phyloP scores from a whole-genome alignment of 2,888 invertebrate genomes.

The Empis stercorea region DNA sequence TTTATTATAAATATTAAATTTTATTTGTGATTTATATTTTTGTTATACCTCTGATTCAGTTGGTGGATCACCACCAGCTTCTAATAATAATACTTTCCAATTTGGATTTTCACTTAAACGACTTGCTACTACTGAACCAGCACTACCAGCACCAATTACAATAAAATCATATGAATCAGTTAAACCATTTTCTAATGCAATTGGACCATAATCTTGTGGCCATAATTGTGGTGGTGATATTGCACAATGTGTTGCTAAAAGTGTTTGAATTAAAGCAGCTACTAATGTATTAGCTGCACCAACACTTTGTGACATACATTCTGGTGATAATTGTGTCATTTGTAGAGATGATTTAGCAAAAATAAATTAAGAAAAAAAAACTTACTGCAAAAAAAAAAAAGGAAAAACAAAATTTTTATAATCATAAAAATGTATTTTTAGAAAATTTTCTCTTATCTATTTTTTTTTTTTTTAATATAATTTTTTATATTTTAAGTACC shows the following conservation, averaged over 20 bases:
- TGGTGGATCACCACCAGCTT: constrained; percentile 21
- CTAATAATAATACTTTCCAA: constrained; percentile 19
- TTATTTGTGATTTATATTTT: not conserved
- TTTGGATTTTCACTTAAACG: constrained; percentile 20
- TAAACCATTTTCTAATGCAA: constrained; percentile 20
- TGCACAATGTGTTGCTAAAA: constrained; percentile 43
- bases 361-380: too few relatives aligned
- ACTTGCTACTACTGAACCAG: constrained; percentile 17
- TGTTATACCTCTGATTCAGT: constrained; percentile 17
- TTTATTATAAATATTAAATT: not conserved
- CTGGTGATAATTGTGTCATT: not conserved
- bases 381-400: too few relatives aligned
- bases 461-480: too few relatives aligned
- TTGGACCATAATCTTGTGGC: constrained; percentile 35
- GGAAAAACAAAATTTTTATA: too few relatives aligned
- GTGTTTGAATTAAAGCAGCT: constrained; percentile 39
- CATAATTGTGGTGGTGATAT: constrained; percentile 38
- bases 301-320: constrained; percentile 22
- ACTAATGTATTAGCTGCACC: constrained; percentile 33
- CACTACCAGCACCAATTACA: constrained; percentile 12
- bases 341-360: too few relatives aligned
- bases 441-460: too few relatives aligned
- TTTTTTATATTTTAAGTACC: too few relatives aligned
- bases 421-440: too few relatives aligned
- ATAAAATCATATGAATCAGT: constrained; percentile 10